Conservation (phyloP, 2,888 invertebrate species). For the Abscondita cerata region DNA sequence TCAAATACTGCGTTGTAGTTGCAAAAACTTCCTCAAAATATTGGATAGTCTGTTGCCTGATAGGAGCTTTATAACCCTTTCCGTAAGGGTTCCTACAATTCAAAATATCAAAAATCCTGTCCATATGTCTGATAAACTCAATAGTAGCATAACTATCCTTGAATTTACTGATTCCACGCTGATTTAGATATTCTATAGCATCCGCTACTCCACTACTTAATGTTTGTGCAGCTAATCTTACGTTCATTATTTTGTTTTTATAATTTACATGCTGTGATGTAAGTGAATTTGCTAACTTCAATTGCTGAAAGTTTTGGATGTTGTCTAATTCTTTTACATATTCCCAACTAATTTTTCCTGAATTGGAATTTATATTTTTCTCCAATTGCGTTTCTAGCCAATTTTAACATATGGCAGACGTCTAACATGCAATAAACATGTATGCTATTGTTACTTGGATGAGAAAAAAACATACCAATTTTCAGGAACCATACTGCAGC, state of each 20-base stretch:
- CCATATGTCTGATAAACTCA: neutral
- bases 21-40: slow-evolving; percentile 15
- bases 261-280: neutral
- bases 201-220: neutral
- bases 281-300: neutral
- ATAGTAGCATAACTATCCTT: neutral
- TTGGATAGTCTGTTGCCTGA: slow-evolving; percentile 15
- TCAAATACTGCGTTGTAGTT: slow-evolving; percentile 24
- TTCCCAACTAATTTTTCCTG: neutral
- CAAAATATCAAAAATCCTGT: neutral
- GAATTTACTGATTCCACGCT: neutral
- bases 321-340: neutral
- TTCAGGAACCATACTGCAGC: neutral
- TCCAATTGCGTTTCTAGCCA: neutral
- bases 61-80: neutral
- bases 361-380: too few species aligned
- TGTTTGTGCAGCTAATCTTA: neutral
- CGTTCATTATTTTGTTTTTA: slow-evolving; percentile 3
- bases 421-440: neutral
- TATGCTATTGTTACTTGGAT: neutral
- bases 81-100: neutral
- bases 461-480: too few species aligned
- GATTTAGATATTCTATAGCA: neutral
- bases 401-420: slow-evolving; percentile 1
- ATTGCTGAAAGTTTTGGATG: neutral